phyloP scores from a whole-genome alignment of 2,888 invertebrate genomes.

The Parapristionchus giblindavisi region DNA sequence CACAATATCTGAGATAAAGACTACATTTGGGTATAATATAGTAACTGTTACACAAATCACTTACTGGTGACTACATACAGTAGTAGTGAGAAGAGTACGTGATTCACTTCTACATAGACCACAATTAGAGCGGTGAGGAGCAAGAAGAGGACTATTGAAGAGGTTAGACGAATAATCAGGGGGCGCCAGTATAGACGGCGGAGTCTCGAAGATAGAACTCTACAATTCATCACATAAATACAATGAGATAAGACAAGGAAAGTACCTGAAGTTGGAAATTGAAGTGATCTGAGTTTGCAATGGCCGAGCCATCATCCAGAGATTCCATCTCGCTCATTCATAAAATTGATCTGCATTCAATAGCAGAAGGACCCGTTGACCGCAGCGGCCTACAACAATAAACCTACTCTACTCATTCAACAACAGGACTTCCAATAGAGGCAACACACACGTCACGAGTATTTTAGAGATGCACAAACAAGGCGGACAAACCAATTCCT shows the following conservation, averaged over 20 bases:
- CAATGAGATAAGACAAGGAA: not conserved
- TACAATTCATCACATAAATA: slow-evolving; percentile 10
- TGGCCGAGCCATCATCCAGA: slow-evolving; percentile 36
- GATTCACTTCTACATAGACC: not conserved
- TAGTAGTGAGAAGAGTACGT: not conserved
- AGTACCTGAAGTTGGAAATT: slow-evolving; percentile 3
- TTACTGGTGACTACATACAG: not conserved
- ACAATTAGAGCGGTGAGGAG: not conserved
- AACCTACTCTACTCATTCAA: not conserved
- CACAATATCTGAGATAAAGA: not conserved
- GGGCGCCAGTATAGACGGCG: slow-evolving; percentile 22
- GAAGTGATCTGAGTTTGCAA: slow-evolving; percentile 20
- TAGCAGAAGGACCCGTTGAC: slow-evolving; percentile 34
- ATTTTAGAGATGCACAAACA: too few relatives aligned
- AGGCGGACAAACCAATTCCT: too few relatives aligned
- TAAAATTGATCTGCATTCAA: slow-evolving; percentile 11
- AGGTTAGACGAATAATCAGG: slow-evolving; percentile 20
- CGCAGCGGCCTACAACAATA: slow-evolving; percentile 31
- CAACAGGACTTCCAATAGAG: not conserved
- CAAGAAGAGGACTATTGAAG: slow-evolving; percentile 5
- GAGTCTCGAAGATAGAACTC: slow-evolving; percentile 39
- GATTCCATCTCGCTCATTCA: slow-evolving; percentile 37
- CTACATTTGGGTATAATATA: not conserved
- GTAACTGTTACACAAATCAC: too few relatives aligned
- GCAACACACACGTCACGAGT: not conserved